Conservation (phyloP, 2,797 vertebrate genomes). For the Sphaeramia orbicularis region DNA sequence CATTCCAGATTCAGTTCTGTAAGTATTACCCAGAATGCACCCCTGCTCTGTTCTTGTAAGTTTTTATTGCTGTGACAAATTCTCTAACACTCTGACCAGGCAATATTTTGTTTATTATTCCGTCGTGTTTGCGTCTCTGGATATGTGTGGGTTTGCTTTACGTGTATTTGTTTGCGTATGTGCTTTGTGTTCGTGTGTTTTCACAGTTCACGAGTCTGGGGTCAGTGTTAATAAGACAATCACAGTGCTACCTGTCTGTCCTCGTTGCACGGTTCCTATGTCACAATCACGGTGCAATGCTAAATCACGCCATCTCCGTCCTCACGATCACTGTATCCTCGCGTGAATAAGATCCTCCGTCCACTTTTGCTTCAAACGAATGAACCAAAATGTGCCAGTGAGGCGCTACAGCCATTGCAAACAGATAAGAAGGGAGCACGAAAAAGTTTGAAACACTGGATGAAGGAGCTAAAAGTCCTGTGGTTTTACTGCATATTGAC, state of each 20-base stretch:
- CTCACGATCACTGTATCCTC: conserved; percentile 16
- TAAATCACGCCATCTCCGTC: conserved; percentile 3
- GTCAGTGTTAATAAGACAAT: conserved; percentile 82
- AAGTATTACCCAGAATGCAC: conserved; percentile 34
- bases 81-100: conserved; percentile 48
- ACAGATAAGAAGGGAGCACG: conserved; percentile 36
- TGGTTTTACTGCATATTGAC: conserved; percentile 69
- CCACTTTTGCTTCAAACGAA: conserved; percentile 22
- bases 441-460: conserved; percentile 13
- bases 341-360: conserved; percentile 17
- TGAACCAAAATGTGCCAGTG: conserved; percentile 18
- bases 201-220: conserved; percentile 87
- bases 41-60: conserved; percentile 38
- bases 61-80: conserved; percentile 85
- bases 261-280: conserved; percentile 46
- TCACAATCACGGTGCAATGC: conserved; percentile 9
- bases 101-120: conserved; percentile 19
- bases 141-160: conserved; percentile 9
- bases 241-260: conserved; percentile 86
- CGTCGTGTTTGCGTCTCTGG: conserved; percentile 34
- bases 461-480: conserved; percentile 46
- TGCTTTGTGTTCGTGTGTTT: conserved; percentile 67
- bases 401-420: conserved; percentile 54
- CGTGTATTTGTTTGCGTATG: conserved; percentile 24
- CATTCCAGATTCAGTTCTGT: neutral